Evolutionary conservation across 2,113 vertebrate genomes (phyloP).

Genomic region (Gavia stellata): DNA sequence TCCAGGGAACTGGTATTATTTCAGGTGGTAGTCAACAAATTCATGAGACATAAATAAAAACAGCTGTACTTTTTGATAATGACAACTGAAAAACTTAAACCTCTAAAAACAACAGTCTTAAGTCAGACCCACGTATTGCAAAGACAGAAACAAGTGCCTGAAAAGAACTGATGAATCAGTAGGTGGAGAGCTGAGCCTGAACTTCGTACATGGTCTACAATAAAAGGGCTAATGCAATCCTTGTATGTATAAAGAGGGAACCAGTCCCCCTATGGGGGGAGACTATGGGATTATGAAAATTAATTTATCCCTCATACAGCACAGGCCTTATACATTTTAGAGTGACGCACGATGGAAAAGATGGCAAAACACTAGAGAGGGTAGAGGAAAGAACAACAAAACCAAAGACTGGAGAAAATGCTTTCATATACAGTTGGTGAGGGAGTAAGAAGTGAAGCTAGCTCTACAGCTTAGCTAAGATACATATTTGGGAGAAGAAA

Average conservation of each 20-base stretch:
- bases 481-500: neutral
- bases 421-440: neutral
- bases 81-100: neutral
- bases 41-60: neutral
- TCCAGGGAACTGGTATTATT: neutral
- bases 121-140: neutral
- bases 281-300: neutral
- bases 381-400: neutral
- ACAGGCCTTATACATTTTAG: neutral
- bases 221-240: neutral
- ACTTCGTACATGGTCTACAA: fast-evolving
- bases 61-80: neutral
- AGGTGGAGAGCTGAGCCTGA: neutral
- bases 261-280: neutral
- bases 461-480: neutral
- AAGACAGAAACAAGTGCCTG: neutral
- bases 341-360: neutral
- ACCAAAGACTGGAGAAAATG: neutral
- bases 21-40: neutral
- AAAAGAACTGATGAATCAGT: neutral
- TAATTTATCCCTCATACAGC: neutral
- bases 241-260: neutral
- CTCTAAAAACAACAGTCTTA: neutral
- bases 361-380: neutral
- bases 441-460: neutral